Evolutionary conservation across 2,113 vertebrate species (phyloP).

Genomic region (Fulmarus glacialis): DNA sequence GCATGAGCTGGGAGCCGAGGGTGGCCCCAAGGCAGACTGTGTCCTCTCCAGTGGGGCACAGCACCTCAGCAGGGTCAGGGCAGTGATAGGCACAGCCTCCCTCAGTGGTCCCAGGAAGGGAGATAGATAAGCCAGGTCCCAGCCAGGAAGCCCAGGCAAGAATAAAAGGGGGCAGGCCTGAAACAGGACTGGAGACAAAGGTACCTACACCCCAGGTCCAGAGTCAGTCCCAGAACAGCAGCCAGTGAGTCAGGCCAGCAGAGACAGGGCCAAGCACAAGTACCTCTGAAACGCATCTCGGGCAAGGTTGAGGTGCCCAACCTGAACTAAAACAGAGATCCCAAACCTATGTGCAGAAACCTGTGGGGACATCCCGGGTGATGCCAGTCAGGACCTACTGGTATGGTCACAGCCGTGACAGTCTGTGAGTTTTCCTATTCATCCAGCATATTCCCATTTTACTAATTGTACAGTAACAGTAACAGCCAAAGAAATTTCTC

Average conservation of each 20-base stretch:
- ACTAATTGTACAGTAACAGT: not conserved
- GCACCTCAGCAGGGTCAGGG: not conserved
- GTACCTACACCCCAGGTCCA: not conserved
- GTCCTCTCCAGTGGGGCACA: not conserved
- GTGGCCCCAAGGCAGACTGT: not conserved
- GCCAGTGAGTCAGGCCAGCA: not conserved
- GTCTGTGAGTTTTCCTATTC: not conserved
- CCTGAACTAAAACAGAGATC: not conserved
- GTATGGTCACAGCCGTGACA: not conserved
- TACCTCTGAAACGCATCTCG: not conserved
- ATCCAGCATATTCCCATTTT: not conserved
- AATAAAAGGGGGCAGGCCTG: not conserved
- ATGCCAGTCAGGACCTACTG: not conserved
- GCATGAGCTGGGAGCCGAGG: accelerated
- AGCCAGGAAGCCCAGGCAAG: not conserved
- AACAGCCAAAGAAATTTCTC: not conserved
- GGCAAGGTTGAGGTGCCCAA: not conserved
- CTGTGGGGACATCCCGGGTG: accelerated
- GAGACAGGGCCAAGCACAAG: not conserved
- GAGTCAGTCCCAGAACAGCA: not conserved
- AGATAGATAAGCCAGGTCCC: accelerated
- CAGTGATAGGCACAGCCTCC: not conserved
- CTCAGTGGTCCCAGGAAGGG: not conserved
- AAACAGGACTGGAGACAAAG: not conserved
- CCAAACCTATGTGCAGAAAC: not conserved